These are phyloP conservation scores for Raja brachyura DNA, from an alignment of 2,113 vertebrate species.

Conservation along the genomic window DNA sequence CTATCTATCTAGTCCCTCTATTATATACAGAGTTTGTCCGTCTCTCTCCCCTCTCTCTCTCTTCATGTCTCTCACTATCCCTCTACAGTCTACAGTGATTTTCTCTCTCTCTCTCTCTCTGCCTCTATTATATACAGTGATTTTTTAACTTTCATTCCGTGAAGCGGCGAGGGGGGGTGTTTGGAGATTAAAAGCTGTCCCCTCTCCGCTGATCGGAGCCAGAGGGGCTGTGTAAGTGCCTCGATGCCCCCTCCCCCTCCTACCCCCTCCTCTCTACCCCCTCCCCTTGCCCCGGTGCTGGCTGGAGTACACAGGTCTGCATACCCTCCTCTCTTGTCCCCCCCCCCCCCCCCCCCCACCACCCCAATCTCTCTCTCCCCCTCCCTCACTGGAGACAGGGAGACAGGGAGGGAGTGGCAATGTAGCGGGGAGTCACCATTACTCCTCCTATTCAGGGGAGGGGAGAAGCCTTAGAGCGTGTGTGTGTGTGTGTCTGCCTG, in stretches of 20 bases:
- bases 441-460: background rate
- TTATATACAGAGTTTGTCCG: too few species aligned
- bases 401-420: background rate
- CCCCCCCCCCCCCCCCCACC: too few species aligned
- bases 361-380: too few species aligned
- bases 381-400: too few species aligned
- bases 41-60: background rate
- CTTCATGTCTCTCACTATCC: background rate
- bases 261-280: background rate
- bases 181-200: background rate
- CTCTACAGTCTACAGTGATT: background rate
- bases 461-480: background rate
- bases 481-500: background rate
- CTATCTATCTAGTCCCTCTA: background rate
- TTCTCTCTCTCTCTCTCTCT: background rate
- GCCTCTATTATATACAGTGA: too few species aligned
- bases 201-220: conserved; percentile 6
- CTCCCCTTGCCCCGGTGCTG: background rate
- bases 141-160: background rate
- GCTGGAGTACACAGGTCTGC: too few species aligned
- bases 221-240: background rate
- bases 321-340: too few species aligned
- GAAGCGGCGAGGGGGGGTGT: background rate
- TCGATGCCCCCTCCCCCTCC: background rate
- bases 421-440: background rate